Percentiles rank a stretch among this genome's conserved stretches.
These are phyloP conservation scores for Pinna nobilis DNA, from an alignment of 1,140 invertebrate genomes.

Conservation along the genomic window DNA sequence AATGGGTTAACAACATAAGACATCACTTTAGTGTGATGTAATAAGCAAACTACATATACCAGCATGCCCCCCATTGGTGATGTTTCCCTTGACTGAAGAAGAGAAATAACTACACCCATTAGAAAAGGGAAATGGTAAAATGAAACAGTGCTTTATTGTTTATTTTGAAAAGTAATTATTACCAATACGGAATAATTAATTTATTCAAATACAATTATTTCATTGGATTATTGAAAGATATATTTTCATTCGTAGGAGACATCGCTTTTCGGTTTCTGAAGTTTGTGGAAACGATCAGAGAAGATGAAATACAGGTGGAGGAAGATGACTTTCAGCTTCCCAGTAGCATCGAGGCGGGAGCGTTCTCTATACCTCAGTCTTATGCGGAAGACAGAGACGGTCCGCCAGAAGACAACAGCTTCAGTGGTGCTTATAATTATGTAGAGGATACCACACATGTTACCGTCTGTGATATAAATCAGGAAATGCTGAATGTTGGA, in stretches of 20 bases:
- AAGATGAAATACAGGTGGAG: slow-evolving; percentile 1
- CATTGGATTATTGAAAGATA: too few species aligned
- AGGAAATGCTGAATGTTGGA: slow-evolving; percentile 96
- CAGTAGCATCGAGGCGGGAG: slow-evolving; percentile 24
- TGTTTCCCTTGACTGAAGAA: too few species aligned
- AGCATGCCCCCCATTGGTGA: too few species aligned
- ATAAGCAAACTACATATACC: too few species aligned
- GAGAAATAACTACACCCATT: too few species aligned
- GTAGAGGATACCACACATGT: slow-evolving; percentile 73
- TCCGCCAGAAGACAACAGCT: neutral
- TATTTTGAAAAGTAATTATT: too few species aligned
- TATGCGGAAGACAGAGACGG: neutral
- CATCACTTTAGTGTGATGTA: too few species aligned
- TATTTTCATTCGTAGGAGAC: slow-evolving; percentile 72
- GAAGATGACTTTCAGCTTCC: slow-evolving; percentile 43
- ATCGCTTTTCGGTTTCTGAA: slow-evolving; percentile 75
- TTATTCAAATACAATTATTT: too few species aligned
- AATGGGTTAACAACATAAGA: too few species aligned
- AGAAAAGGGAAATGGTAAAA: too few species aligned
- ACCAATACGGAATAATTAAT: too few species aligned
- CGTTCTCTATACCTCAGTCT: slow-evolving; percentile 24
- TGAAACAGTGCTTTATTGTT: too few species aligned
- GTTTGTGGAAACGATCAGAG: slow-evolving; percentile 49
- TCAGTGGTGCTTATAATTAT: neutral
- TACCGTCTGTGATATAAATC: slow-evolving; percentile 96